Evolutionary conservation across 1,140 invertebrate species (phyloP).

Genomic region (Chironomus tepperi): DNA sequence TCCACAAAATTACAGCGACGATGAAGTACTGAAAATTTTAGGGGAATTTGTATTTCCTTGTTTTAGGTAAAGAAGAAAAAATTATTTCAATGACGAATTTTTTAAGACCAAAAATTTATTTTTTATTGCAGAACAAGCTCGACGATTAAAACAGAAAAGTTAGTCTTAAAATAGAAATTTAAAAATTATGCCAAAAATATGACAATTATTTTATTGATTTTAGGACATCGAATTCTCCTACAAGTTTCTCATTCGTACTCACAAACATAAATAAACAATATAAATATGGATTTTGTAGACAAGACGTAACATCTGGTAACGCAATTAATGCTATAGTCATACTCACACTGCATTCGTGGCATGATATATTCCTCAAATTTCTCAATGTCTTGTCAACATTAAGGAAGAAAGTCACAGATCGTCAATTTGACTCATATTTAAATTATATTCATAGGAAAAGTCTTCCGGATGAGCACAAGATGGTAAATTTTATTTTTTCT

Average conservation of each 20-base stretch:
- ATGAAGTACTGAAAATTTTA: background rate
- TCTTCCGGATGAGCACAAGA: slow-evolving; percentile 42
- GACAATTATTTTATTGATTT: background rate
- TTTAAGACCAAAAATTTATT: background rate
- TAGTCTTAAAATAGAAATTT: background rate
- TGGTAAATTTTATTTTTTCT: slow-evolving; percentile 30
- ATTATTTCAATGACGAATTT: background rate
- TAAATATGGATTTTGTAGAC: slow-evolving; percentile 91
- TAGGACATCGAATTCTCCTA: background rate
- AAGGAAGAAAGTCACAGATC: slow-evolving; percentile 30
- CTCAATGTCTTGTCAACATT: slow-evolving; percentile 37
- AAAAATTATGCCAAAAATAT: background rate
- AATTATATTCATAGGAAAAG: slow-evolving; percentile 53
- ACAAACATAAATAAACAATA: slow-evolving; percentile 90
- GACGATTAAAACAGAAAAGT: background rate
- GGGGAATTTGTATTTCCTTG: background rate
- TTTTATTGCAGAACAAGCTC: background rate
- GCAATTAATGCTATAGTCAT: slow-evolving; percentile 53
- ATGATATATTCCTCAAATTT: slow-evolving; percentile 88
- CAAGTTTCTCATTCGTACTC: slow-evolving; percentile 81
- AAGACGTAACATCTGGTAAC: slow-evolving; percentile 72
- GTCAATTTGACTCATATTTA: slow-evolving; percentile 49
- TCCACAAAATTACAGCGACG: background rate
- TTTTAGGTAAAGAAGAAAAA: background rate
- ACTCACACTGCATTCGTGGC: slow-evolving; percentile 85